Conservation (phyloP, 2,797 vertebrate genomes). For the Arrhamphus sclerolepis region DNA sequence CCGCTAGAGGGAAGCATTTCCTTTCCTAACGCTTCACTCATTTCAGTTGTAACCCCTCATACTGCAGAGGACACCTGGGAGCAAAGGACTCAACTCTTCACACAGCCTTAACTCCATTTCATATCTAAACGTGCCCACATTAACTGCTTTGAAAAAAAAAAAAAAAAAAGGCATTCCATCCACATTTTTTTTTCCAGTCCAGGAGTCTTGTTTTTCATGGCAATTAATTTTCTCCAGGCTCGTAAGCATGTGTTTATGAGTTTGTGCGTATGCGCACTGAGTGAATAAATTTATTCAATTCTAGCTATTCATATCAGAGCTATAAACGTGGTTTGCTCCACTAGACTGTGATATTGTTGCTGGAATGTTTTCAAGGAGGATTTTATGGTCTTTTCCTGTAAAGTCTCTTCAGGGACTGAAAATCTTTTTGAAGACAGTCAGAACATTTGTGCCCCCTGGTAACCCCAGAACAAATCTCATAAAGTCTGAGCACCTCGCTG, state of each 20-base stretch:
- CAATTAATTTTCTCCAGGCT: conserved; percentile 9
- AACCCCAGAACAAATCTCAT: conserved; percentile 68
- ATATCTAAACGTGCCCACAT: conserved; percentile 9
- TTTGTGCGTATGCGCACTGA: conserved; percentile 4
- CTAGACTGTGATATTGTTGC: conserved; percentile 58
- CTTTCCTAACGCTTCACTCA: conserved; percentile 10
- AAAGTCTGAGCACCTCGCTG: conserved; percentile 62
- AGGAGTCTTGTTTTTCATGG: conserved; percentile 43
- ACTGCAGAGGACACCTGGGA: neutral
- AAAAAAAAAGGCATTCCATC: conserved; percentile 34
- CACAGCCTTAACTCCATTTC: conserved; percentile 16
- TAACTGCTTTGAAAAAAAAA: conserved; percentile 39
- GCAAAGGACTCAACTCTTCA: conserved; percentile 10
- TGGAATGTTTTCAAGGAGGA: conserved; percentile 55
- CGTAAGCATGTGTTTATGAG: neutral
- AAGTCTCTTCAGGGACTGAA: conserved; percentile 52
- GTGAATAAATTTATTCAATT: conserved; percentile 33
- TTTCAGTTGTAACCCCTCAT: neutral
- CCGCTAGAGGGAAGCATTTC: conserved; percentile 49
- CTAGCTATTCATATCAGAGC: conserved; percentile 48
- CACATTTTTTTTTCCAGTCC: conserved; percentile 33
- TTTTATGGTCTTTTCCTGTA: conserved; percentile 63
- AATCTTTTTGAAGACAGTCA: conserved; percentile 44
- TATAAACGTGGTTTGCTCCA: conserved; percentile 50
- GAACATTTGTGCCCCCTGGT: conserved; percentile 43